Conservation (phyloP, 2,797 vertebrate genomes). For the Hylomyscus alleni region DNA sequence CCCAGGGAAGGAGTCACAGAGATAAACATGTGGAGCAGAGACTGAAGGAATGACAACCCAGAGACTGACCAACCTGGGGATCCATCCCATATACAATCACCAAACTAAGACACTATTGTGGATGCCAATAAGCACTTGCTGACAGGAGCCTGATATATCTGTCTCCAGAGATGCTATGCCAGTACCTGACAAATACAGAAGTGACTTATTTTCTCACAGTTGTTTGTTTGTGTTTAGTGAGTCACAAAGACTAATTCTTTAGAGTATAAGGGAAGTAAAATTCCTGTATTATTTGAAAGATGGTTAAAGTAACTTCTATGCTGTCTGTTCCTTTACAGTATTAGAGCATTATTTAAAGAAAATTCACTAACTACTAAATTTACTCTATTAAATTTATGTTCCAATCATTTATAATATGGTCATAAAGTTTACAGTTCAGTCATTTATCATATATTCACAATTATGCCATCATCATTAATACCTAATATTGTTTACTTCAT, state of each 20-base stretch:
- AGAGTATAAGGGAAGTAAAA: conserved; percentile 24
- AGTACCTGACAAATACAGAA: background rate
- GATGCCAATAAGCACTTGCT: too few species aligned
- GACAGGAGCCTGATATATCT: too few species aligned
- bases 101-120: too few species aligned
- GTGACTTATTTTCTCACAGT: background rate
- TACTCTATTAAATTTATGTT: background rate
- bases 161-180: too few species aligned
- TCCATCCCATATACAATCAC: too few species aligned
- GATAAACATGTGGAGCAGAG: too few species aligned
- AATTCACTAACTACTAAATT: conserved; percentile 1
- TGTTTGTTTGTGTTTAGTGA: conserved; percentile 13
- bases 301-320: background rate
- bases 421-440: background rate
- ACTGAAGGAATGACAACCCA: too few species aligned
- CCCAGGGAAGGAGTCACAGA: too few species aligned
- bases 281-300: conserved; percentile 9
- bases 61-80: too few species aligned
- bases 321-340: background rate
- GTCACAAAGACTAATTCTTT: background rate
- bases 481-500: background rate
- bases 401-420: conserved; percentile 9
- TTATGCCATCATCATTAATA: background rate
- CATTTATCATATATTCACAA: conserved; percentile 13
- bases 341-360: conserved; percentile 36